Conservation (phyloP, 2,888 invertebrate genomes). For the Laothoe populi region DNA sequence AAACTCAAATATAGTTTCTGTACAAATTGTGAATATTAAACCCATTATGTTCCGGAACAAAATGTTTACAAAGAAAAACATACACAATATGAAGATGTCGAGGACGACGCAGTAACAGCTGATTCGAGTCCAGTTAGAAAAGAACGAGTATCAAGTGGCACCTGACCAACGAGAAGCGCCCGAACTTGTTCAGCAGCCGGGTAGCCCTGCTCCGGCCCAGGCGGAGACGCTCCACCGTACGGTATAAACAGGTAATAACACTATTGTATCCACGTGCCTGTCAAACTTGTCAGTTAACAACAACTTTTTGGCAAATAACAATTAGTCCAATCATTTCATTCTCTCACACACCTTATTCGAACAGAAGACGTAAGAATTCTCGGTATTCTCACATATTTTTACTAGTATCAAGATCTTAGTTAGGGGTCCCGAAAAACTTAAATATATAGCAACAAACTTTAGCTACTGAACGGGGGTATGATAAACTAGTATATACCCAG, state of each 20-base stretch:
- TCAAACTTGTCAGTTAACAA: conserved; percentile 69
- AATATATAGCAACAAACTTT: neutral
- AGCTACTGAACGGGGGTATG: neutral
- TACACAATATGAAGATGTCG: conserved; percentile 19
- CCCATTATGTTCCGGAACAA: neutral
- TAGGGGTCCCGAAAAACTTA: neutral
- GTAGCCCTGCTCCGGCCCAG: conserved; percentile 58
- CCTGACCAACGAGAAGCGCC: conserved; percentile 79
- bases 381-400: neutral
- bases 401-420: neutral
- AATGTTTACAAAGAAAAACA: conserved; percentile 10
- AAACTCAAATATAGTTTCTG: neutral
- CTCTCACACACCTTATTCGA: neutral
- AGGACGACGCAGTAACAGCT: conserved; percentile 72
- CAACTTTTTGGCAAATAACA: conserved; percentile 44
- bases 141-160: conserved; percentile 81
- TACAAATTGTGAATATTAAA: neutral
- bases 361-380: neutral
- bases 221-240: conserved; percentile 66
- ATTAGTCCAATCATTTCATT: conserved; percentile 17
- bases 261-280: conserved; percentile 77
- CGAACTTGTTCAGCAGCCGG: conserved; percentile 79
- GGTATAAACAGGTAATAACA: conserved; percentile 81
- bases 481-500: neutral
- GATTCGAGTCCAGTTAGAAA: conserved; percentile 82